A percentile compares a stretch with the other conserved stretches of the same genome.
phyloP scores from a whole-genome alignment of 2,888 invertebrate species.

The Epicampocera succincta region DNA sequence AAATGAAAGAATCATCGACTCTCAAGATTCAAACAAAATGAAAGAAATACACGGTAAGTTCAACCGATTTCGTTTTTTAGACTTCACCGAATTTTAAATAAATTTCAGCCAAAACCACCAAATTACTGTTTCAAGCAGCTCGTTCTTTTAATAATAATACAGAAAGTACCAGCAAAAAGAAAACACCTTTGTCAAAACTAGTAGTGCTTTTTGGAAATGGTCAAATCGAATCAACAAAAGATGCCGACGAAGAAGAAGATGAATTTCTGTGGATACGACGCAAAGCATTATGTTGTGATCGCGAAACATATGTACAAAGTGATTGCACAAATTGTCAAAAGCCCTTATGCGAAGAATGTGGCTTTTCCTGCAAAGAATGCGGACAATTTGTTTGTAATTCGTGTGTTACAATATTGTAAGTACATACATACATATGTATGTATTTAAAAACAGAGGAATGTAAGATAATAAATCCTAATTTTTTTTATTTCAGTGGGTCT shows the following conservation, averaged over 20 bases:
- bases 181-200: slow-evolving; percentile 68
- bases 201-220: slow-evolving; percentile 75
- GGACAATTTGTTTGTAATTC: slow-evolving; percentile 74
- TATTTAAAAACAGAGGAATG: slow-evolving; percentile 27
- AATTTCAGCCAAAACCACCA: slow-evolving; percentile 74
- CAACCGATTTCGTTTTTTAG: background rate
- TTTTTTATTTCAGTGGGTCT: slow-evolving; percentile 71
- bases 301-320: slow-evolving; percentile 72
- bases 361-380: slow-evolving; percentile 76
- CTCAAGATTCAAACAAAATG: slow-evolving; percentile 74
- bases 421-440: too few relatives aligned
- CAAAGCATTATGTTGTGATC: slow-evolving; percentile 72
- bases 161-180: slow-evolving; percentile 9
- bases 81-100: background rate
- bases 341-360: slow-evolving; percentile 76
- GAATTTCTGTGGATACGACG: slow-evolving; percentile 71
- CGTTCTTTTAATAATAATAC: slow-evolving; percentile 60
- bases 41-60: slow-evolving; percentile 74
- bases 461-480: slow-evolving; percentile 6
- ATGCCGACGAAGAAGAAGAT: slow-evolving; percentile 67
- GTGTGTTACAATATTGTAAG: slow-evolving; percentile 77
- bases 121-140: slow-evolving; percentile 73
- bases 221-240: slow-evolving; percentile 67
- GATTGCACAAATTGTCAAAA: slow-evolving; percentile 74
- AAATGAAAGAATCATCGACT: slow-evolving; percentile 73